These are phyloP conservation scores for Andrena dorsata DNA, from an alignment of 2,888 invertebrate genomes.

Conservation along the genomic window DNA sequence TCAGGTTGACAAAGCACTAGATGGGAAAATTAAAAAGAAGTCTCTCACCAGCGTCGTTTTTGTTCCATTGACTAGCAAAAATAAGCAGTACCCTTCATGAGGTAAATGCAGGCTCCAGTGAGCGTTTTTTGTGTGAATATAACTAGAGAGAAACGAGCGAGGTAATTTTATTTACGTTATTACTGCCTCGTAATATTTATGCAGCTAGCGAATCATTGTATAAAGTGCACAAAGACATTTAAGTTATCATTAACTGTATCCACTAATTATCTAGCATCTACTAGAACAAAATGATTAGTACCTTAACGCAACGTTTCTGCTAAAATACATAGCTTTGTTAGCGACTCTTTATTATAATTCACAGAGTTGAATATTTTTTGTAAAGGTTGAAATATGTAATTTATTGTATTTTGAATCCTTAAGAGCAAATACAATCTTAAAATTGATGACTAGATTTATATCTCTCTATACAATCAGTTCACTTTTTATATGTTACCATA, in stretches of 20 bases:
- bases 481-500: conserved; percentile 12
- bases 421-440: conserved; percentile 45
- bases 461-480: background rate
- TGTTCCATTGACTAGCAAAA: conserved; percentile 97
- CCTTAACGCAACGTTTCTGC: background rate
- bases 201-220: background rate
- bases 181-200: background rate
- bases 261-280: too few relatives aligned
- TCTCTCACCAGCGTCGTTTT: conserved; percentile 98
- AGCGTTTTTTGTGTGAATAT: conserved; percentile 43
- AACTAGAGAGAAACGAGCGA: conserved; percentile 13
- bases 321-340: background rate
- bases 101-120: conserved; percentile 81
- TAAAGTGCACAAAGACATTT: background rate
- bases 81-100: conserved; percentile 88
- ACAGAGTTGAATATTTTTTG: conserved; percentile 8
- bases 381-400: conserved; percentile 17
- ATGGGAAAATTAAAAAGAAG: conserved; percentile 91
- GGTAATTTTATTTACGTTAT: conserved; percentile 1
- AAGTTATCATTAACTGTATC: too few relatives aligned
- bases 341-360: too few relatives aligned
- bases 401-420: conserved; percentile 46
- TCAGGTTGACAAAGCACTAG: conserved; percentile 94
- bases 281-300: too few relatives aligned
- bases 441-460: conserved; percentile 37